Conservation (phyloP, 1,140 invertebrate genomes). For the Bombus impatiens region DNA sequence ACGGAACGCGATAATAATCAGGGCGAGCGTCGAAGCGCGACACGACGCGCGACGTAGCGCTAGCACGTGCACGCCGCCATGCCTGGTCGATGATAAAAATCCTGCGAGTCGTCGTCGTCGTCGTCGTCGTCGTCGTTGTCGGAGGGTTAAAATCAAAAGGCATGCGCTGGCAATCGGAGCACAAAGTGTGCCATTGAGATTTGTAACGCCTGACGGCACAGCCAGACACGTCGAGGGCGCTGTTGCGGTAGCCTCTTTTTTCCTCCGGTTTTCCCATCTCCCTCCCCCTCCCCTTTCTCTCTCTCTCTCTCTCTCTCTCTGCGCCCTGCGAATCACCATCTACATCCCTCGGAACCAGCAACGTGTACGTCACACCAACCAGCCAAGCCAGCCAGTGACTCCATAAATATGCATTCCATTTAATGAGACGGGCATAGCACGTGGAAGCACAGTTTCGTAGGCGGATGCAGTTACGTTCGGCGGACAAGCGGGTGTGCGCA, state of each 20-base stretch:
- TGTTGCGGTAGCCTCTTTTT: conserved; percentile 26
- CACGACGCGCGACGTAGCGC: not conserved
- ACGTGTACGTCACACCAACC: conserved; percentile 23
- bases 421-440: conserved; percentile 60
- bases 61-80: not conserved
- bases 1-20: conserved; percentile 58
- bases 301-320: not conserved
- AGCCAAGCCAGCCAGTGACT: conserved; percentile 54
- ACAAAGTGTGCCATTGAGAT: conserved; percentile 66
- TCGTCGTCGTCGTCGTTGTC: conserved; percentile 8
- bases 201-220: conserved; percentile 60
- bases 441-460: conserved; percentile 53
- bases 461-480: conserved; percentile 55
- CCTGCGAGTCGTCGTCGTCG: conserved; percentile 6
- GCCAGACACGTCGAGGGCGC: conserved; percentile 50
- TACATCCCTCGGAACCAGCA: conserved; percentile 31
- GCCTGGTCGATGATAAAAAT: conserved; percentile 48
- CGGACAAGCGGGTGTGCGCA: conserved; percentile 39
- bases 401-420: conserved; percentile 70
- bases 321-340: conserved; percentile 9
- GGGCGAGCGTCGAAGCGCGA: conserved; percentile 11
- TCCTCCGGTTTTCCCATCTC: not conserved
- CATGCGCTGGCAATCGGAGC: conserved; percentile 56
- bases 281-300: not conserved
- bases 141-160: conserved; percentile 62